A percentile compares a stretch with the other conserved stretches of the same genome.
Conservation (phyloP, 2,797 vertebrate species). For the Florisuga fusca region DNA sequence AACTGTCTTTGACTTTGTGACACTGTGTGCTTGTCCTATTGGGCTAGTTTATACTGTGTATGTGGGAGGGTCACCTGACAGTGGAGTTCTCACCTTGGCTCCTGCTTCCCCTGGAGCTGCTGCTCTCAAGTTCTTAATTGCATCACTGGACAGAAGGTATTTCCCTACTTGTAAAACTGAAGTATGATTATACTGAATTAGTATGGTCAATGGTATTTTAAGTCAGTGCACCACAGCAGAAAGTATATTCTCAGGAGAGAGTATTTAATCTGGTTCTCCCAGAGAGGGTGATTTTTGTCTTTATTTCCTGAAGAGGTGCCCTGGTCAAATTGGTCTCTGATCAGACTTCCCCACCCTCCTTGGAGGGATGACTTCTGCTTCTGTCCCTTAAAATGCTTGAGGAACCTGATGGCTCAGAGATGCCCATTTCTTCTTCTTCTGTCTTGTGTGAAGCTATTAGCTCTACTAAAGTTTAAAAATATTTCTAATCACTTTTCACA, state of each 20-base stretch:
- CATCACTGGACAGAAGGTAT: not conserved
- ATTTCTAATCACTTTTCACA: not conserved
- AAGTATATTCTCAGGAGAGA: not conserved
- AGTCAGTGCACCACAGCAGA: fast-evolving
- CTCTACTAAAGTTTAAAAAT: not conserved
- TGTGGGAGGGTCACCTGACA: not conserved
- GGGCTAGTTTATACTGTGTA: not conserved
- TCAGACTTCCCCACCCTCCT: not conserved
- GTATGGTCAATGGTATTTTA: not conserved
- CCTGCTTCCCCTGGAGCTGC: not conserved
- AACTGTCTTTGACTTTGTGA: not conserved
- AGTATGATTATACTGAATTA: not conserved
- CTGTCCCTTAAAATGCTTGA: not conserved
- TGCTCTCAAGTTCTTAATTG: not conserved
- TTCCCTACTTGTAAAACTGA: not conserved
- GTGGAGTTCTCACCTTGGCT: not conserved
- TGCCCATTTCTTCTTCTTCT: not conserved
- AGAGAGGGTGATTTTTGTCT: not conserved
- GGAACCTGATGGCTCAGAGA: not conserved
- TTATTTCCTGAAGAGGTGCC: not conserved
- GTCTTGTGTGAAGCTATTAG: not conserved
- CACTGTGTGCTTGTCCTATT: not conserved
- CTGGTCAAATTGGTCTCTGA: not conserved
- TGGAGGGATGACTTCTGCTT: not conserved
- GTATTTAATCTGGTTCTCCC: not conserved